These are phyloP conservation scores for Parochlus steinenii DNA, from an alignment of 2,888 invertebrate species.

Conservation along the genomic window DNA sequence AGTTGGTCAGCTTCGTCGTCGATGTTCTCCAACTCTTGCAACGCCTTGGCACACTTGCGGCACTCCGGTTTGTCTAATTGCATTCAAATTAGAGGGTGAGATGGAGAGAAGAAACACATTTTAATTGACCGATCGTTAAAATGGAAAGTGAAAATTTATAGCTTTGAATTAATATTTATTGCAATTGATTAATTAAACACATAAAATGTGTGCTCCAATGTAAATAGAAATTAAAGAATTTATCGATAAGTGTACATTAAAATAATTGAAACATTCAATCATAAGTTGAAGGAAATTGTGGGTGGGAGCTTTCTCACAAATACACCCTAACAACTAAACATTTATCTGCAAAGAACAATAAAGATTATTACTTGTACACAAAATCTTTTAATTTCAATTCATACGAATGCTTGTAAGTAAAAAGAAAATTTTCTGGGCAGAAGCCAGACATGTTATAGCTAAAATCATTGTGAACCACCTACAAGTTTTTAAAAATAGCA, in stretches of 20 bases:
- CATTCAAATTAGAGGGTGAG: neutral
- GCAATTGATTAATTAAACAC: conserved; percentile 33
- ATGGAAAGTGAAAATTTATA: too few relatives aligned
- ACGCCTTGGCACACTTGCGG: conserved; percentile 78
- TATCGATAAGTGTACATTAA: neutral
- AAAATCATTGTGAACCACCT: conserved; percentile 8
- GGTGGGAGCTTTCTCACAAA: too few relatives aligned
- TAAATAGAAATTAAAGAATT: conserved; percentile 17
- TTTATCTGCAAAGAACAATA: too few relatives aligned
- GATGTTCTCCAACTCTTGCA: conserved; percentile 83
- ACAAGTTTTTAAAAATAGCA: conserved; percentile 12
- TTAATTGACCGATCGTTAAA: too few relatives aligned
- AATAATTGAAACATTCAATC: neutral
- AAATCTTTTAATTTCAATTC: neutral
- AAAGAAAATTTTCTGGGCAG: conserved; percentile 9
- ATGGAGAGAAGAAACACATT: too few relatives aligned
- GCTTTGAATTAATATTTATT: neutral
- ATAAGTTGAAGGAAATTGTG: too few relatives aligned
- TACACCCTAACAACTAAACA: too few relatives aligned
- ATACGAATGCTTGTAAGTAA: neutral
- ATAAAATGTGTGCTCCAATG: conserved; percentile 24
- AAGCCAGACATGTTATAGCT: conserved; percentile 10
- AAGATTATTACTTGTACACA: too few relatives aligned
- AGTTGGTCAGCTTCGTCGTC: conserved; percentile 89
- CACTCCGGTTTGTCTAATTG: conserved; percentile 76